Base-by-base conservation (phyloP, 2,888 invertebrate species). In the Latheticus oryzae region DNA sequence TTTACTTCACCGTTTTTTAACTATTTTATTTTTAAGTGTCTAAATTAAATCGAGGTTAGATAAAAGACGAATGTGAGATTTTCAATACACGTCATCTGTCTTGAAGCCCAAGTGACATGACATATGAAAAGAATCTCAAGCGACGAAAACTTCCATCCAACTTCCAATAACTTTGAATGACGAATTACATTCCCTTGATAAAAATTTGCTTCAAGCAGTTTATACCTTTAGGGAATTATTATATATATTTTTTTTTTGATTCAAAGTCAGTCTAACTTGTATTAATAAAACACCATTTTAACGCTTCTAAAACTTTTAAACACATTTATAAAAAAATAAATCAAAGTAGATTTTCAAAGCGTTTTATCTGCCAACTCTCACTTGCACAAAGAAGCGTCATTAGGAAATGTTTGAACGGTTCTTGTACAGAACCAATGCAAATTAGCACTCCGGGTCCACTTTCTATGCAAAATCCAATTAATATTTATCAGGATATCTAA, bases 391-490 rank as follows among this genome's bases (percentile, higher is more conserved):
- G 9, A 13, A 11, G 16, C 11, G 5, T 35, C 15, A 17, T 19
- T 19, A 4, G 19, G n/a, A 15, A 11, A n/a, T 5, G 15, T 16
- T 9, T 35, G n/a, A 15, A 15, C 13, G 5, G 13, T n/a, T n/a
- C 35, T 16, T n/a, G 35, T n/a, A n/a, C n/a, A 12, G 2, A 16
- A 12, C 23, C 21, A 21, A 12, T 12, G 30, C 21, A 24, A 50
- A 50, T 50, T 50, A 45, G 13, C 50, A 28, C 5, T 3, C 19
- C 9, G 19, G 37, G 4, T n/a, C 13, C 17, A 19, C 24, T 42
- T 42, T 42, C 16, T 42, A 52, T 50, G 32, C 42, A 42, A 42
- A 19, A 52, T 17, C 13, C 42, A 52, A 54, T 54, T 45, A 54
- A 43, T 37, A 45, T 45, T 35, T 16, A 53, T 43, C 43, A 33